Base-by-base conservation (phyloP, 2,113 vertebrate species). In the Rhabdornis inornatus region DNA sequence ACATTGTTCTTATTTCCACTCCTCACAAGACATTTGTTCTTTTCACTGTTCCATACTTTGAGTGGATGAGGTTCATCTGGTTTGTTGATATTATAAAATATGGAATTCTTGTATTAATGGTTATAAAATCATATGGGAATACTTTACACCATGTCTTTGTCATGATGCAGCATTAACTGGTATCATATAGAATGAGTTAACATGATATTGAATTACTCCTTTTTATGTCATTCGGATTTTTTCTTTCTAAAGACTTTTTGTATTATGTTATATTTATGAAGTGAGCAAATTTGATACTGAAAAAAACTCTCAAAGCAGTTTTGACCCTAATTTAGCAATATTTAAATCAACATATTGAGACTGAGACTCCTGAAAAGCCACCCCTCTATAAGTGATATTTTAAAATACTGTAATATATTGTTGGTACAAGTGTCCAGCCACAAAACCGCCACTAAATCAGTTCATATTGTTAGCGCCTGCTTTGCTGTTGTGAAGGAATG, bases 1-100 rank as follows among this genome's bases (percentile, higher is more conserved):
- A 98, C 95, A 75, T 89, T 98, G 98, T 98, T 98, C 97, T 95
- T 97, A 98, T 98, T 98, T 98, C 94, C 97, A 97, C 83, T 97
- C 79, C 84, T 98, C 97, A 97, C 89, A 95, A 96, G 96, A 97
- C 96, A 97, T 98, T 98, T 98, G 97, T 96, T 98, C 96, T 95
- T 95, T 98, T 96, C 91, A 91, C 95, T 97, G 92, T 94, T 97
- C 95, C 93, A 81, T 90, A 33, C 90, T 95, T 96, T 39, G 83
- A 95, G 96, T 96, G 95, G 94, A 97, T 91, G 95, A 91, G 83
- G 94, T 96, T 98, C 98, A 97, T 97, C 97, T 98, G 97, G 81
- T 96, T 97, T 98, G 97, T 97, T 97, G 97, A 97, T 98, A 92
- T 96, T 97, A 91, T 97, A 96, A 98, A 97, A 98, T 98, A 97